A percentile compares a stretch with the other conserved stretches of the same genome.
Evolutionary conservation across 2,797 vertebrate species (phyloP).

Genomic region (Synaphobranchus kaupii): DNA sequence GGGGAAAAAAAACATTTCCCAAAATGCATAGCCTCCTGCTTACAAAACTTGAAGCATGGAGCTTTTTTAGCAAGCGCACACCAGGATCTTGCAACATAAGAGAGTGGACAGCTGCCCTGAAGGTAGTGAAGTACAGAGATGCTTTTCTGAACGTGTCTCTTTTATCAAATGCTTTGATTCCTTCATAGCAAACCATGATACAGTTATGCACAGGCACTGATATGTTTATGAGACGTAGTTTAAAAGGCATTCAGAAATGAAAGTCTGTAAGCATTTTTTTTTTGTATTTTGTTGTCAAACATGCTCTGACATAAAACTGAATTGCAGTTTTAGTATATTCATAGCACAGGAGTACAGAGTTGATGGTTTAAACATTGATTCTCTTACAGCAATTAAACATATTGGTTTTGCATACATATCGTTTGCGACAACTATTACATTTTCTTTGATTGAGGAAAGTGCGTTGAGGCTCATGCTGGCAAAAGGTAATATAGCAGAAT

Average conservation of each 20-base stretch:
- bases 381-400: conserved; percentile 45
- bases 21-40: conserved; percentile 6
- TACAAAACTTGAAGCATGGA: not conserved
- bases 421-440: conserved; percentile 1
- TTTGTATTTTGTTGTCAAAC: conserved; percentile 39
- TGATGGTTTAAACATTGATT: conserved; percentile 27
- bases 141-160: conserved; percentile 68
- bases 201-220: conserved; percentile 50
- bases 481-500: conserved; percentile 47
- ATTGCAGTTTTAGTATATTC: conserved; percentile 39
- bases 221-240: conserved; percentile 36
- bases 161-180: conserved; percentile 63
- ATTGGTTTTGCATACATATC: conserved; percentile 25
- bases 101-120: conserved; percentile 66
- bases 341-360: conserved; percentile 50
- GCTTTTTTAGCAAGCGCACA: not conserved
- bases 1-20: not conserved
- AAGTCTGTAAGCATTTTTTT: conserved; percentile 31
- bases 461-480: conserved; percentile 45
- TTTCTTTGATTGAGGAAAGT: conserved; percentile 5
- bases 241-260: conserved; percentile 42
- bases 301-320: conserved; percentile 38
- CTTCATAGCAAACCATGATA: conserved; percentile 62
- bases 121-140: conserved; percentile 64
- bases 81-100: not conserved